Base-by-base conservation (phyloP, 2,113 vertebrate species). In the Lamprologus lemairii region DNA sequence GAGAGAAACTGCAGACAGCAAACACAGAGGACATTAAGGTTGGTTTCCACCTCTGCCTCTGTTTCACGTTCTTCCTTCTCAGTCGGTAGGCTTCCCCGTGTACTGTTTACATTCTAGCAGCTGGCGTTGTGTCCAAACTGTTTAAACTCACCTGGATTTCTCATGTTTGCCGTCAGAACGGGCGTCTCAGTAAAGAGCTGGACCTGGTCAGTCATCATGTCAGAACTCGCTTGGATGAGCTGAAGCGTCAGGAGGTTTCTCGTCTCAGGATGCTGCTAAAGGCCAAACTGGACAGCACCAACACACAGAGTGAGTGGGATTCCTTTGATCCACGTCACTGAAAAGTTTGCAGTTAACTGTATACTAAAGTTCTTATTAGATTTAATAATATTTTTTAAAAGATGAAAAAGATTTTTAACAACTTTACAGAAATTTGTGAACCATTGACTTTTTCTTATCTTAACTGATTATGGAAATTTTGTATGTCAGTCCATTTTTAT, bases 21-120 rank as follows among this genome's bases (percentile, higher is more conserved):
- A 98, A 98, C 11, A 97, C 97, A 0, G 98, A 98, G 23, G 98
- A 98, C 92, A 98, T 98, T 80, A 98, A 98, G 97, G 98, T 98
- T 65, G 7, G 55, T 1, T 2, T 37, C 47, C 51, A 16, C 11
- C 4, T 7, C 40, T 53, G 5, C 9, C 5, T 6, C 5, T 45
- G 4, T 31, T n/a, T 21, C 10, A 23, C 0, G 6, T 33, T 51
- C 23, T 51, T 16, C 28, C 2, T 10, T 37, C 53, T 58, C 68
- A 28, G 13, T 37, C 6, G 0, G 1, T 11, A 26, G 14, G n/a
- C 65, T 73, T 73, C 19, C 37, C 21, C 2, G 33, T 0, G 35
- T 40, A 40, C 11, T 6, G 13, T 75, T 75, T 31, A 75, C 42
- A 75, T 49, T 26, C 16, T 31, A 7, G 1, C 9, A 75, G 23